Percentiles rank a stretch among this genome's conserved stretches.
Conservation (phyloP, 2,113 vertebrate species). For the Calidris pygmaea region DNA sequence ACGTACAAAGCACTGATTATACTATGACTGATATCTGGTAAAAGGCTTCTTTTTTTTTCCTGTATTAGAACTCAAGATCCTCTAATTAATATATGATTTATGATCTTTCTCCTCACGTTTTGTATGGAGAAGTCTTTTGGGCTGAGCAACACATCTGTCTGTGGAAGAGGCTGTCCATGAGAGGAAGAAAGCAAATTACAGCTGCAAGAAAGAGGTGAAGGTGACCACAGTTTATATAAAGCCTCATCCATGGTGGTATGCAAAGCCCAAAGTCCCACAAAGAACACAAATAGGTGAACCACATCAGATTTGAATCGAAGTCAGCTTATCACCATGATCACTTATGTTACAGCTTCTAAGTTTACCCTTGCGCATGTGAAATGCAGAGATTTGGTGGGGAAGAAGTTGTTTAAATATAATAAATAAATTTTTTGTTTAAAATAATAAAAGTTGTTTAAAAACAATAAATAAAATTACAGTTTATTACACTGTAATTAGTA, state of each 20-base stretch:
- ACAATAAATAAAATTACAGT: too few relatives aligned
- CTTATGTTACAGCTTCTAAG: background rate
- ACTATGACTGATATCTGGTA: background rate
- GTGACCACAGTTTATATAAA: background rate
- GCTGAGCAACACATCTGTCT: background rate
- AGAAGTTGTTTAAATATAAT: background rate
- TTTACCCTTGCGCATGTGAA: background rate
- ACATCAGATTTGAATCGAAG: background rate
- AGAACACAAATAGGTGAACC: background rate
- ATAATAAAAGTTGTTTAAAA: too few relatives aligned
- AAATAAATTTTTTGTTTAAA: too few relatives aligned
- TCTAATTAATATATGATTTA: background rate
- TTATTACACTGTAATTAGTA: background rate
- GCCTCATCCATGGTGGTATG: too few relatives aligned
- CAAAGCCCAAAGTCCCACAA: background rate
- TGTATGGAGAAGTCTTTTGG: background rate
- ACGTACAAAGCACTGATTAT: background rate
- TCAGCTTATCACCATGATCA: background rate
- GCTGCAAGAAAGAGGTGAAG: background rate
- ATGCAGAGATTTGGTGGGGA: background rate
- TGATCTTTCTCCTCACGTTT: background rate
- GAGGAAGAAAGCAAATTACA: background rate
- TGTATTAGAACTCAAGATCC: background rate
- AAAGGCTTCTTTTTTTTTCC: background rate
- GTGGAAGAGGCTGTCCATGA: background rate